Base-by-base conservation (phyloP, 2,888 invertebrate genomes). In the Microctonus brassicae region DNA sequence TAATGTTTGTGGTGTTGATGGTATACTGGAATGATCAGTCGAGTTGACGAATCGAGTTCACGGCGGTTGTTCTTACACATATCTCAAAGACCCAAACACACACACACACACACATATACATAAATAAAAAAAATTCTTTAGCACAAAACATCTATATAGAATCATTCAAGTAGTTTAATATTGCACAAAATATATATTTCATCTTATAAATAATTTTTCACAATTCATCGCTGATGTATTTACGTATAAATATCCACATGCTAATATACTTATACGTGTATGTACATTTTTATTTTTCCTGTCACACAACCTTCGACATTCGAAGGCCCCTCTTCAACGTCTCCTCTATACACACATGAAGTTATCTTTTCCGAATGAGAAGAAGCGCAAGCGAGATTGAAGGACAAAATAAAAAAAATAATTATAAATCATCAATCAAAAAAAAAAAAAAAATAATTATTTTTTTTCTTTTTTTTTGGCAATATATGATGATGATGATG, bases 1-100 rank as follows among this genome's bases (percentile, higher is more conserved):
- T 29, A 7, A 29, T 29, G 7, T 17, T 47, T 47, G 47, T n/a
- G 47, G 17, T 47, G 47, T 47, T 47, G 17, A 47, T 47, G 47
- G 47, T 47, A 17, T n/a, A n/a, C n/a, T 47, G 20, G 47, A 1
- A 17, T n/a, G 17, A 47, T 47, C 47, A 47, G 47, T 47, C 47
- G 17, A 47, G 22, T 36, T 61, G 61, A 61, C 61, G 61, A 26
- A 61, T 61, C 61, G 61, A 61, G 61, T 36, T 61, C 61, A 61
- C 61, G 17, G 22, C 61, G 36, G 36, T 36, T 61, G 2, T 61
- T 39, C 22, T 39, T 33, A 58, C 34, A 34, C 58, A 17, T 29
- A 17, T 29, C 7, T 5, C 7, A 17, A 17, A 17, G 47, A 47
- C 1, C 17, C 47, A 17, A 17, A 47, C 20, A 47, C 47, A 29